Evolutionary conservation across 2,888 invertebrate genomes (phyloP), one percentile per base, ranked within the genome.

Genomic region (Drosophila colorata): DNA sequence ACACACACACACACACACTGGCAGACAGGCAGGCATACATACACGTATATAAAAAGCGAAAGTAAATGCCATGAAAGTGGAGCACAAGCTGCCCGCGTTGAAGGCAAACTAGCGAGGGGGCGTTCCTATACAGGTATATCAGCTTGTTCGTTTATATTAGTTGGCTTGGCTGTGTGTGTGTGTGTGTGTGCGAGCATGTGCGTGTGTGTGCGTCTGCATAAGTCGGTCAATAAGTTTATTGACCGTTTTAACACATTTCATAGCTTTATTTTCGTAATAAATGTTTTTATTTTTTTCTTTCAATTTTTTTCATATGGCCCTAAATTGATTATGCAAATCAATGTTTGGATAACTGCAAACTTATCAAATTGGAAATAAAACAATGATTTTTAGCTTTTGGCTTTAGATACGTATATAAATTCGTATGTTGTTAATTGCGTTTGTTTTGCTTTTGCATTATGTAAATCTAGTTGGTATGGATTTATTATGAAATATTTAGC

Each of bases 191-290:
- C 43, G 51, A 28, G 53, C 59, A 43, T 59, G 2, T 49, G 38
- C 11, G 5, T 63, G 47, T 63, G 61, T 65, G 16, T 65, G 70
- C 69, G 60, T 55, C 65, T 60, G 65, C 53, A 59, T 71, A 84
- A 77, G 68, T 84, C 85, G 85, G 81, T 81, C 85, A 87, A 83
- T 85, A 85, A 83, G 86, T 86, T 86, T 86, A 87, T 86, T 86
- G 85, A 86, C 87, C 86, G 85, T 67, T 71, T 77, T 72, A 68
- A 56, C 65, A 71, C 61, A 65, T 73, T 77, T 77, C 47, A 70
- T 65, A 69, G 68, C 58, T 70, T 48, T 40, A 69, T 60, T 61
- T 77, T 77, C 69, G 67, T 64, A 76, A 78, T 69, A 47, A 74
- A 68, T 69, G 65, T 67, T 66, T 52, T 65, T 33, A 48, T 56